phyloP scores from a whole-genome alignment of 2,797 vertebrate species.

The Vireo griseus region DNA sequence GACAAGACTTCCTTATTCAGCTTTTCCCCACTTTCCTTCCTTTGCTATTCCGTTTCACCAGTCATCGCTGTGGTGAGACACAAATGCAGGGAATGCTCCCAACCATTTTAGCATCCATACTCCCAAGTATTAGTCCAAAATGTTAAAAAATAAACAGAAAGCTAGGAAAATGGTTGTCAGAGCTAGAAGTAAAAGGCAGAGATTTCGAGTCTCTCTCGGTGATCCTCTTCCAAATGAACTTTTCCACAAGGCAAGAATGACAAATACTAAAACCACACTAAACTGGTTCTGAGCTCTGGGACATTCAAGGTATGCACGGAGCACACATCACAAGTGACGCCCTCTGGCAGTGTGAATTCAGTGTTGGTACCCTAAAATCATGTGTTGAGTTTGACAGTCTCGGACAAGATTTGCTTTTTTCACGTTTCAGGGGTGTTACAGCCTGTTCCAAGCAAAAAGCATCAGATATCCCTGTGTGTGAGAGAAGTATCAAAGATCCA shows the following conservation, averaged over 20 bases:
- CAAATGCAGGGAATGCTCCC: background rate
- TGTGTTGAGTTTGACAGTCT: background rate
- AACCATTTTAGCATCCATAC: background rate
- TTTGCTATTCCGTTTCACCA: background rate
- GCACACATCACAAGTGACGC: rapidly evolving
- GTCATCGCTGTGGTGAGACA: background rate
- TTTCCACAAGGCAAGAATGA: background rate
- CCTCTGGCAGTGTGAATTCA: background rate
- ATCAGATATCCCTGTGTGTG: rapidly evolving
- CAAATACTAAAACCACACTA: background rate
- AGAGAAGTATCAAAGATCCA: background rate
- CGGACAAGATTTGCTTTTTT: background rate
- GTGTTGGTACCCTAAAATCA: background rate
- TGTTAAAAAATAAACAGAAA: background rate
- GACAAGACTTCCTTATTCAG: background rate
- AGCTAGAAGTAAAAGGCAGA: background rate
- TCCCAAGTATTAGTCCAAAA: background rate
- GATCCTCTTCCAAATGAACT: background rate
- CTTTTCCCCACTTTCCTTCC: background rate
- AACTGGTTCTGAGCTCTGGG: background rate
- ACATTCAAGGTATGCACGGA: background rate
- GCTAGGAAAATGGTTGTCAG: background rate
- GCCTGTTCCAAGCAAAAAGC: background rate
- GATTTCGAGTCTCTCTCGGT: background rate
- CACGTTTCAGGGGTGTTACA: background rate